Conservation (phyloP, 2,797 vertebrate species). For the Parambassis ranga region DNA sequence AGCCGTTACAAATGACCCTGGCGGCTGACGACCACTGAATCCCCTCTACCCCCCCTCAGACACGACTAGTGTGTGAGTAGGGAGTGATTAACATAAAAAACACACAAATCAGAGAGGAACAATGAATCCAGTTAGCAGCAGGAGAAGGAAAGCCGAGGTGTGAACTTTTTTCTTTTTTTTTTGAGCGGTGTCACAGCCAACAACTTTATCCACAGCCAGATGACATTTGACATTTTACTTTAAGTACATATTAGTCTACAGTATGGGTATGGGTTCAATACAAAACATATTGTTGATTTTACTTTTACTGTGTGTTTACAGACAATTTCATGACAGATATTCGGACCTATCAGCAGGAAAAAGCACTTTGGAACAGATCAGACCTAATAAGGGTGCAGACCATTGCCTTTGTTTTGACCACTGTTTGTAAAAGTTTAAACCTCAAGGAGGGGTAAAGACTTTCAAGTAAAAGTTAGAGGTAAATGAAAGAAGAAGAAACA, state of each 20-base stretch:
- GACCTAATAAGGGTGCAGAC: too few species aligned
- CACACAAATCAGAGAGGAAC: conserved; percentile 75
- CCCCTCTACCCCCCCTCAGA: conserved; percentile 45
- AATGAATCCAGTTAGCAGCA: conserved; percentile 62
- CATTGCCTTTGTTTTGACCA: too few species aligned
- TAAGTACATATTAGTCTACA: background rate
- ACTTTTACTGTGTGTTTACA: background rate
- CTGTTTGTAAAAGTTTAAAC: too few species aligned
- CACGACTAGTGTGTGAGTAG: conserved; percentile 61
- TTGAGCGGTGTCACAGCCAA: conserved; percentile 5
- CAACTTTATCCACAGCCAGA: conserved; percentile 16
- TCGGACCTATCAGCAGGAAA: too few species aligned
- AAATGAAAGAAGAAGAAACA: too few species aligned
- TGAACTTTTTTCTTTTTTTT: conserved; percentile 23
- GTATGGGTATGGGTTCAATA: background rate
- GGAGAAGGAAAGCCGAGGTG: conserved; percentile 50
- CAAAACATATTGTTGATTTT: background rate
- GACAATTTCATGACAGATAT: too few species aligned
- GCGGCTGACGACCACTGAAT: conserved; percentile 67
- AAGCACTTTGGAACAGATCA: too few species aligned
- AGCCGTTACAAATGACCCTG: conserved; percentile 79
- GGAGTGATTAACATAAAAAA: conserved; percentile 77
- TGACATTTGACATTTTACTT: background rate
- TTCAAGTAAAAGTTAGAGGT: too few species aligned
- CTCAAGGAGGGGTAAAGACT: too few species aligned